A percentile compares a stretch with the other conserved stretches of the same genome.
phyloP scores from a whole-genome alignment of 2,797 vertebrate species.

The Geotria australis region DNA sequence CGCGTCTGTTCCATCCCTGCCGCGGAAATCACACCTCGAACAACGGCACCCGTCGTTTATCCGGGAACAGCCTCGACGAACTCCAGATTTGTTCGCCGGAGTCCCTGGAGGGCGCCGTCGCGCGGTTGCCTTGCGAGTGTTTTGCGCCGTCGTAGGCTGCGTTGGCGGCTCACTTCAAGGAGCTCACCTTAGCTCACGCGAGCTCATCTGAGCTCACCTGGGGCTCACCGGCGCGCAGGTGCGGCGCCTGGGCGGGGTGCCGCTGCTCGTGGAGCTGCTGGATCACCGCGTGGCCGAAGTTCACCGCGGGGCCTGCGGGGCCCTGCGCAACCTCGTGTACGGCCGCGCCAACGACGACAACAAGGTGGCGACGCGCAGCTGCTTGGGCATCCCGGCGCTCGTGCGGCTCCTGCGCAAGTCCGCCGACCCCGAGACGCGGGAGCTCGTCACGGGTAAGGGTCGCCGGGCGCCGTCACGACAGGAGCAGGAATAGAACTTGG shows the following conservation, averaged over 20 bases:
- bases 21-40: too few relatives aligned
- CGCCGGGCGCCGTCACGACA: too few relatives aligned
- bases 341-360: slow-evolving; percentile 94
- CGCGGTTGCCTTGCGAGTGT: too few relatives aligned
- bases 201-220: neutral
- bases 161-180: neutral
- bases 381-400: slow-evolving; percentile 73
- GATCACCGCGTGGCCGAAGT: slow-evolving; percentile 94
- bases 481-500: slow-evolving; percentile 2
- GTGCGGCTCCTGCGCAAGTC: slow-evolving; percentile 78
- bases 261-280: slow-evolving; percentile 69
- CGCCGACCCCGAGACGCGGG: slow-evolving; percentile 70
- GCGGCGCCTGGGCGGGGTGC: slow-evolving; percentile 75
- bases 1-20: too few relatives aligned
- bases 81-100: too few relatives aligned
- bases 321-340: slow-evolving; percentile 74
- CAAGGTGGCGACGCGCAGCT: slow-evolving; percentile 88
- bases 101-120: too few relatives aligned
- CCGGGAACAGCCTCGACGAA: too few relatives aligned
- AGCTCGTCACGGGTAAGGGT: slow-evolving; percentile 71
- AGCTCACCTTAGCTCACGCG: neutral
- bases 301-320: slow-evolving; percentile 85
- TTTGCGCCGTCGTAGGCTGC: neutral
- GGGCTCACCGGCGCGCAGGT: slow-evolving; percentile 22
- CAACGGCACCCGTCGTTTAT: too few relatives aligned